A percentile compares a stretch with the other conserved stretches of the same genome.
Evolutionary conservation across 92 coral and sea anemone genomes (phyloP).

Genomic region (Epizoanthus stellaris): DNA sequence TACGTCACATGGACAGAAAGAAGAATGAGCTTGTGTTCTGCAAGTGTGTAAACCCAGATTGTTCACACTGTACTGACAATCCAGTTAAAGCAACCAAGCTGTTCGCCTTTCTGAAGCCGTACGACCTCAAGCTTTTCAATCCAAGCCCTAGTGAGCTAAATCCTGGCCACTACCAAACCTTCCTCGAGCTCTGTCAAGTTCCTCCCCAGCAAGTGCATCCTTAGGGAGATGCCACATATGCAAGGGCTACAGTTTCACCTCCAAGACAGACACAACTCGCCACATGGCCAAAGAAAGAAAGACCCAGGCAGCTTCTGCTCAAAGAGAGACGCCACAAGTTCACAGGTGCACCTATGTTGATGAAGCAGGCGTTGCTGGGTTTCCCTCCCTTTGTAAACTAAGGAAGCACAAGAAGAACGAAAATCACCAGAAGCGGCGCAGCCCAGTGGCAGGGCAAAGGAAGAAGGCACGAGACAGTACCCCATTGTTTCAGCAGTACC

Average conservation of each 20-base stretch:
- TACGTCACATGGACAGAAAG: slow-evolving; percentile 45
- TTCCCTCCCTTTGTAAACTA: slow-evolving; percentile 36
- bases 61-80: slow-evolving; percentile 47
- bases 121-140: slow-evolving; percentile 34
- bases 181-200: slow-evolving; percentile 43
- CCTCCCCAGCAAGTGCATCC: slow-evolving; percentile 15
- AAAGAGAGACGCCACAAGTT: slow-evolving; percentile 4
- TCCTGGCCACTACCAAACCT: slow-evolving; percentile 53
- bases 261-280: slow-evolving; percentile 12
- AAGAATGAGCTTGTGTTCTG: slow-evolving; percentile 60
- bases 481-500: not conserved
- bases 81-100: slow-evolving; percentile 54
- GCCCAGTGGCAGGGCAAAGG: not conserved
- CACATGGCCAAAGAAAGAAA: slow-evolving; percentile 20
- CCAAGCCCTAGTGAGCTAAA: slow-evolving; percentile 39
- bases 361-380: slow-evolving; percentile 21
- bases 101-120: slow-evolving; percentile 20
- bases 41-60: slow-evolving; percentile 52
- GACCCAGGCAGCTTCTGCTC: slow-evolving; percentile 11
- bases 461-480: not conserved
- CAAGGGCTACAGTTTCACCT: slow-evolving; percentile 37
- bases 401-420: slow-evolving; percentile 34
- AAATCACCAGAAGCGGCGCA: slow-evolving; percentile 42
- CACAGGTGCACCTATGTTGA: slow-evolving; percentile 38
- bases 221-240: slow-evolving; percentile 40